A percentile compares a stretch with the other conserved stretches of the same genome.
phyloP scores from a whole-genome alignment of 2,888 invertebrate genomes.

The Parasteatoda lunata region DNA sequence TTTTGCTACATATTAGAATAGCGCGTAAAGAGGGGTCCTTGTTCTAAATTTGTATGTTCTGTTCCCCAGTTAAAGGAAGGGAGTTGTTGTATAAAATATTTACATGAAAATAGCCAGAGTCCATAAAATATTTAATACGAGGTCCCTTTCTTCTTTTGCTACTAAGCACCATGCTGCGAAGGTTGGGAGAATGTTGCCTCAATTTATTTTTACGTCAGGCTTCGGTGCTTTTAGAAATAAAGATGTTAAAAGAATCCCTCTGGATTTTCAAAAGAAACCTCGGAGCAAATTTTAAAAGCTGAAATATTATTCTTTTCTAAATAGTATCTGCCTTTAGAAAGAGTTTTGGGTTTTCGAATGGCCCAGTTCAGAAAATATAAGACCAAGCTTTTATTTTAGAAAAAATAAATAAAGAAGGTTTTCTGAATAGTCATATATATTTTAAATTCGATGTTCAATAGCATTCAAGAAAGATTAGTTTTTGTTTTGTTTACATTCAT shows the following conservation, averaged over 20 bases:
- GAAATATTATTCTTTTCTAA: neutral
- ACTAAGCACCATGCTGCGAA: neutral
- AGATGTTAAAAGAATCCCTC: neutral
- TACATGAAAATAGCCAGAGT: conserved; percentile 17
- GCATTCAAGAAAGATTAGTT: too few relatives aligned
- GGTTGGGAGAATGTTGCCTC: neutral
- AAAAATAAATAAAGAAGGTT: too few relatives aligned
- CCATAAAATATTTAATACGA: conserved; percentile 30
- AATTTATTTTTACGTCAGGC: conserved; percentile 5
- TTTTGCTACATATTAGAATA: neutral
- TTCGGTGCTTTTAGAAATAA: neutral
- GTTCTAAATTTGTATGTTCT: neutral
- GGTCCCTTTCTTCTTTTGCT: neutral
- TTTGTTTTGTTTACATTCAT: too few relatives aligned
- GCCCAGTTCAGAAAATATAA: too few relatives aligned
- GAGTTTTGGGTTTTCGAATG: too few relatives aligned
- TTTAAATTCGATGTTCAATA: too few relatives aligned
- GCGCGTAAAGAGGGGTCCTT: neutral
- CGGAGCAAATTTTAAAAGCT: neutral
- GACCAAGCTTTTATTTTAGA: too few relatives aligned
- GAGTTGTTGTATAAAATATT: conserved; percentile 17
- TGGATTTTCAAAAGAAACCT: neutral
- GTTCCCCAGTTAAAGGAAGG: neutral
- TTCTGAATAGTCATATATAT: too few relatives aligned
- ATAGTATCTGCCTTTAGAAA: neutral